Evolutionary conservation across 1,140 invertebrate species (phyloP), one percentile per base, ranked within the genome.

Genomic region (Zaprionus capensis): DNA sequence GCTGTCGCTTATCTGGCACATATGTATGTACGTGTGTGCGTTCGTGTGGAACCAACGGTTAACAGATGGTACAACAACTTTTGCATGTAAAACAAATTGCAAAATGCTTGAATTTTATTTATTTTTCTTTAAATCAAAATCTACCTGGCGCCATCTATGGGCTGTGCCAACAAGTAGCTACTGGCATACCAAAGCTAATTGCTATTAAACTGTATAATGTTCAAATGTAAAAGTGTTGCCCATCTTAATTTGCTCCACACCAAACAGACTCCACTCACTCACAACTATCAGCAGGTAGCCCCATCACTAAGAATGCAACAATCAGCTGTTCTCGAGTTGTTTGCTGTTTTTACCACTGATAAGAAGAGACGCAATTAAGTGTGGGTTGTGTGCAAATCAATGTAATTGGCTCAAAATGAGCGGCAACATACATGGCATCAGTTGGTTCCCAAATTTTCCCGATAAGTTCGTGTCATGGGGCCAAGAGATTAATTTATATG

Each of bases 401-500:
- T 41, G 38, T 44, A 44, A 65, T 49, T 53, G 5, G 44, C 64
- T 70, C 58, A 71, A 53, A 46, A 92, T 92, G 91, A 92, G 85
- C 74, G 88, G 85, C 49, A 92, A 81, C 63, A 95, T 95, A 92
- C 93, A 96, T 62, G 97, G 97, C 81, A 94, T 97, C 14, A 94
- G 95, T 81, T 98, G 97, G 97, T 96, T 96, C 46, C 96, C 97
- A 3, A 94, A 95, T 28, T 95, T 95, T 82, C 94, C 94, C 5
- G 95, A 97, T 83, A 96, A 97, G 87, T 98, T 97, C 88, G 95
- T 98, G 62, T 96, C 96, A 36, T 98, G 97, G 97, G 96, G 96
- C 20, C 95, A 96, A 55, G 97, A 98, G 87, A 96, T 98, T 82
- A 95, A 94, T 92, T 94, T 98, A 28, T 98, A 98, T 85, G 96